Percentiles rank a stretch among this genome's conserved stretches.
These are phyloP conservation scores for Nyleta sp. DNA, from an alignment of 2,888 invertebrate species.

Conservation along the genomic window DNA sequence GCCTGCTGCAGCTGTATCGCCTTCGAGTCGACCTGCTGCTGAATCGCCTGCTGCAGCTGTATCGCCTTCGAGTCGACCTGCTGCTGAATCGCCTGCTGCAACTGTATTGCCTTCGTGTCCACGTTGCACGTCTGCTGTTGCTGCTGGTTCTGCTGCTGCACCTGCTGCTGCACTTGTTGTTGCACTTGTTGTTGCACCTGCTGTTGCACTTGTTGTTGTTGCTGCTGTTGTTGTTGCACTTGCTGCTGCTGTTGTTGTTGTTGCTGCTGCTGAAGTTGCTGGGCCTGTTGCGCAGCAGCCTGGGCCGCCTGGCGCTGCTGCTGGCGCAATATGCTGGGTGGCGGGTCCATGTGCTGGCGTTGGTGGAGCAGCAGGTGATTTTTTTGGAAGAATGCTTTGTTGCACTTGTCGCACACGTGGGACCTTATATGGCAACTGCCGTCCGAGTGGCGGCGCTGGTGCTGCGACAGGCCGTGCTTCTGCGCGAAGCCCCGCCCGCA, in stretches of 20 bases:
- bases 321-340: conserved; percentile 83
- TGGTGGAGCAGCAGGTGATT: conserved; percentile 92
- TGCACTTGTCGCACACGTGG: conserved; percentile 91
- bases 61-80: conserved; percentile 75
- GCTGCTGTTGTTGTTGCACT: conserved; percentile 71
- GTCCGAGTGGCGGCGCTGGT: conserved; percentile 91
- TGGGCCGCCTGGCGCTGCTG: conserved; percentile 81
- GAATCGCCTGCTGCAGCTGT: conserved; percentile 74
- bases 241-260: conserved; percentile 73
- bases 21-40: conserved; percentile 80
- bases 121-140: conserved; percentile 78
- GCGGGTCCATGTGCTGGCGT: conserved; percentile 89
- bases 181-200: conserved; percentile 81
- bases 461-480: conserved; percentile 91
- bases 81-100: conserved; percentile 57
- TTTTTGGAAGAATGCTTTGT: conserved; percentile 94
- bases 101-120: conserved; percentile 69
- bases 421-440: conserved; percentile 91
- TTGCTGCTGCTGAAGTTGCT: conserved; percentile 80
- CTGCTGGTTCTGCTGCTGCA: conserved; percentile 67
- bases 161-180: conserved; percentile 74
- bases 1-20: conserved; percentile 78
- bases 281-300: conserved; percentile 79
- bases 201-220: conserved; percentile 74
- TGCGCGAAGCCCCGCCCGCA: conserved; percentile 93